Evolutionary conservation across 1,140 invertebrate genomes (phyloP).

Genomic region (Tetramorium parvispinum): DNA sequence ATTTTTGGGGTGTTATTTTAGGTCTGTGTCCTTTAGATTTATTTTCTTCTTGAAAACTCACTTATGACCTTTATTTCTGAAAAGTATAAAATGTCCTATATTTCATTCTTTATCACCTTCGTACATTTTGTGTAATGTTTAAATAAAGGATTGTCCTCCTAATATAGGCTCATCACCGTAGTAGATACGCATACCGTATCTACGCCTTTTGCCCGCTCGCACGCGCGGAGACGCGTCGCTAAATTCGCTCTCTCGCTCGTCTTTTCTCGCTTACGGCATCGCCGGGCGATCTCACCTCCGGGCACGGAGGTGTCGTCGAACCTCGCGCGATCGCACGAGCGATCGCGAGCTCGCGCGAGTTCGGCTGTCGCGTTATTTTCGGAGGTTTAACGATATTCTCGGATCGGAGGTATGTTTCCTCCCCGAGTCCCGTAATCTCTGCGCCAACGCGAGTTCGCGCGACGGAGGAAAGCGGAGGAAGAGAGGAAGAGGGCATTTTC

Average conservation of each 20-base stretch:
- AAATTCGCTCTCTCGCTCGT: not conserved
- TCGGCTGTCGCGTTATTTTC: constrained; percentile 15
- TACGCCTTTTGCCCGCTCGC: not conserved
- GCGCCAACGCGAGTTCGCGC: not conserved
- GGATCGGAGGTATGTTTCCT: not conserved
- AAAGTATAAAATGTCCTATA: too few relatives aligned
- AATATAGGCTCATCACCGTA: too few relatives aligned
- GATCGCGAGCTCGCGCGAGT: not conserved
- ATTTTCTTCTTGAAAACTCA: too few relatives aligned
- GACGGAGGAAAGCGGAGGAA: not conserved
- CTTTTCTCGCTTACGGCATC: not conserved
- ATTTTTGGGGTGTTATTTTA: too few relatives aligned
- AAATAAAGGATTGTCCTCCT: too few relatives aligned
- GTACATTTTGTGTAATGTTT: too few relatives aligned
- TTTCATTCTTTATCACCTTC: too few relatives aligned
- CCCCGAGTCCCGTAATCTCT: not conserved
- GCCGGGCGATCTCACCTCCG: not conserved
- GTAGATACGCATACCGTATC: not conserved
- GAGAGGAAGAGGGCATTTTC: too few relatives aligned
- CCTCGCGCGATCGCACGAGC: not conserved
- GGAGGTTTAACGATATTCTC: constrained; percentile 31
- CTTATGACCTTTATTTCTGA: too few relatives aligned
- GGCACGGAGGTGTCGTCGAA: constrained; percentile 24
- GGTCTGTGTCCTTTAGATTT: too few relatives aligned
- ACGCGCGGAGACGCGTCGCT: not conserved